Base-by-base conservation (phyloP, 2,797 vertebrate species). In the Luscinia megarhynchos region DNA sequence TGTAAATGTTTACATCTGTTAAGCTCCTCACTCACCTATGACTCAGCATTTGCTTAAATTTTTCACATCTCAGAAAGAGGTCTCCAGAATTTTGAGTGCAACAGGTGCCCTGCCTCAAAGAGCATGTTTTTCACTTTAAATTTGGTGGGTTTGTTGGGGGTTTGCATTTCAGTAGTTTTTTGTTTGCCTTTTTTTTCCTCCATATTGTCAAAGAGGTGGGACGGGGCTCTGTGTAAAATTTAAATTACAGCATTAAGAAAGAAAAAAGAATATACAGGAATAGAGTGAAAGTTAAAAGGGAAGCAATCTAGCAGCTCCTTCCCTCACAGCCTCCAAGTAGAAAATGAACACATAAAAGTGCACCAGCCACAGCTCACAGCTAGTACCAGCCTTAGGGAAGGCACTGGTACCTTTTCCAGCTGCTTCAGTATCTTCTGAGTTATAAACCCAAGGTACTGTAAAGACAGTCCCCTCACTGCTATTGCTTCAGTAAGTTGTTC, bases 1-100 rank as follows among this genome's bases (percentile, higher is more conserved):
- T 99, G 98, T 99, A 98, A 98, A 98, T 98, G 98, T 99, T 98
- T 98, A 99, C 98, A 99, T 98, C 98, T 97, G 95, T 97, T 98
- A 98, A 98, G 98, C 98, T 98, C 98, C 98, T 98, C 98, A 97
- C 94, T 97, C 95, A 50, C 97, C 97, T 97, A 98, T 97, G 98
- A 98, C 98, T 98, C 95, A 96, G 97, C 98, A 98, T 98, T 98
- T 97, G 94, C 55, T 91, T 93, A 97, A 98, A 97, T 97, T 98
- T 98, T 98, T 98, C 97, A 98, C 97, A 98, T 98, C 97, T 98
- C 98, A 98, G 98, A 98, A 98, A 98, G 38, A 95, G 63, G 73
- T 98, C 97, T 97, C 97, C 97, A 97, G 97, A 98, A 98, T 98
- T 97, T 96, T 73, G 90, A 98, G 97, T 83, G 95, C 98, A 96